These are phyloP conservation scores for Cinclus cinclus DNA, from an alignment of 2,113 vertebrate genomes.

Conservation along the genomic window DNA sequence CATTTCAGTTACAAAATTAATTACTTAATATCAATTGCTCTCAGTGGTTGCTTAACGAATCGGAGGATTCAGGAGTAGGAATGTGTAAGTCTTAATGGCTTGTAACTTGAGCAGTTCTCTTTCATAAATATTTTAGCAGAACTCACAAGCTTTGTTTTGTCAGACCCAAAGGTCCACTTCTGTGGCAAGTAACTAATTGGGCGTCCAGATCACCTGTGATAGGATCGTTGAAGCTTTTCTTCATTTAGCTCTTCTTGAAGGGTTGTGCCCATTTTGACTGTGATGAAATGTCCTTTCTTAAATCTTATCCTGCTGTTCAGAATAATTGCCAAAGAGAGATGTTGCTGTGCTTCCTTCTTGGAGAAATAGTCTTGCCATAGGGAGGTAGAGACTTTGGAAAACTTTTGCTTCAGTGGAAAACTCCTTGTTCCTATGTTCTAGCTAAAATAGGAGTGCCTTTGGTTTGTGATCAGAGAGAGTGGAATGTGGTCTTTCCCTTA, in stretches of 20 bases:
- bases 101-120: not conserved
- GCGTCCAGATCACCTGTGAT: not conserved
- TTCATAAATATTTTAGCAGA: not conserved
- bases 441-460: not conserved
- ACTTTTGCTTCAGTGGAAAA: not conserved
- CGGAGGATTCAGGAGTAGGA: not conserved
- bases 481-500: constrained; percentile 13
- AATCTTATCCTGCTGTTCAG: not conserved
- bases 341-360: not conserved
- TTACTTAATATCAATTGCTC: constrained; percentile 40
- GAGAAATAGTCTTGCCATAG: not conserved
- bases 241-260: not conserved
- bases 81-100: not conserved
- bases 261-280: not conserved
- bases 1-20: constrained; percentile 50
- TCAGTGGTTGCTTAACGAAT: not conserved
- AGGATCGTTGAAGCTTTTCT: not conserved
- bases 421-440: not conserved
- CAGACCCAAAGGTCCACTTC: not conserved
- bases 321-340: not conserved
- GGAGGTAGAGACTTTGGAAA: not conserved
- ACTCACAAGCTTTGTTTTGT: not conserved
- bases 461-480: not conserved
- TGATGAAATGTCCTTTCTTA: not conserved
- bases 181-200: not conserved